Evolutionary conservation across 2,113 vertebrate genomes (phyloP).

Genomic region (Mystacornis crossleyi): DNA sequence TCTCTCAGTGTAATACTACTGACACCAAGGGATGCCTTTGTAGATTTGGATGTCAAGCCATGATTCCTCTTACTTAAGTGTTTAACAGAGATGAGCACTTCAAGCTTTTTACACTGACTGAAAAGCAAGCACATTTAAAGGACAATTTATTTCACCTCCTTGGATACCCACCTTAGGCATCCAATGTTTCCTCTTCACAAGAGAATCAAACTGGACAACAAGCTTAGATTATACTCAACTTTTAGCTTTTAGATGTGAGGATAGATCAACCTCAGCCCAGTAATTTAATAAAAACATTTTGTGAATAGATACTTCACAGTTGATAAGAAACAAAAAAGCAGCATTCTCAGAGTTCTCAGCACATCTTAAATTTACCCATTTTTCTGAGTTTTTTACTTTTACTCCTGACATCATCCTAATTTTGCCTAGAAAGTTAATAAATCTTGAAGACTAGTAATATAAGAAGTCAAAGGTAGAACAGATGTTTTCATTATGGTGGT

Average conservation of each 20-base stretch:
- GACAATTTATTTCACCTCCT: neutral
- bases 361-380: neutral
- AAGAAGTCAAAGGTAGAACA: neutral
- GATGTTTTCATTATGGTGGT: neutral
- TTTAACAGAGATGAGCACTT: neutral
- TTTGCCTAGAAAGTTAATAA: neutral
- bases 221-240: neutral
- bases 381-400: neutral
- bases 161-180: neutral
- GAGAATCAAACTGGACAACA: neutral
- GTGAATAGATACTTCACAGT: neutral
- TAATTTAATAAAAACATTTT: neutral
- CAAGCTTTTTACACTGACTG: neutral
- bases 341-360: neutral
- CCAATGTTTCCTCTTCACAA: neutral
- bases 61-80: neutral
- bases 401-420: neutral
- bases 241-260: neutral
- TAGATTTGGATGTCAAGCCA: neutral
- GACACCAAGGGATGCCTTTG: neutral
- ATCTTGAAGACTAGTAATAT: neutral
- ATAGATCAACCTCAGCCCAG: neutral
- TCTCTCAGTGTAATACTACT: neutral
- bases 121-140: neutral
- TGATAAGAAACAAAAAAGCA: neutral